A percentile compares a stretch with the other conserved stretches of the same genome.
phyloP scores from a whole-genome alignment of 2,888 invertebrate genomes.

The Hyles lineata region DNA sequence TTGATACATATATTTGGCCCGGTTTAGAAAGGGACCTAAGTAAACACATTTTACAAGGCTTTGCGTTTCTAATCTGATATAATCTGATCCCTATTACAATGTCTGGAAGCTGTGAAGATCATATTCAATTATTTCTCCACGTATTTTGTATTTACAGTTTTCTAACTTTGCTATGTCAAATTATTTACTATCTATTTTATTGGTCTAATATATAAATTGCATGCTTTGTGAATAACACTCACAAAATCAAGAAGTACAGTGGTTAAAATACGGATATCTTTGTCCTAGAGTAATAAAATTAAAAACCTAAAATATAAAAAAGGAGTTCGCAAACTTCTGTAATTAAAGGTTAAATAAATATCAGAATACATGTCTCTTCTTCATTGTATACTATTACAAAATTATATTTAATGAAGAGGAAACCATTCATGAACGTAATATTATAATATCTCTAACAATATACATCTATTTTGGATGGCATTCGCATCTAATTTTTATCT shows the following conservation, averaged over 20 bases:
- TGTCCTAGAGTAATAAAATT: too few species aligned
- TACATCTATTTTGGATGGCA: conserved; percentile 34
- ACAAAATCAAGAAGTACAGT: too few species aligned
- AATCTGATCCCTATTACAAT: background rate
- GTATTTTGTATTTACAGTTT: background rate
- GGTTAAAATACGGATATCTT: too few species aligned
- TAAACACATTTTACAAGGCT: conserved; percentile 14
- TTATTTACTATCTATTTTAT: too few species aligned
- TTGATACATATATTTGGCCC: conserved; percentile 2
- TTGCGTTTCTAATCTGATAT: background rate
- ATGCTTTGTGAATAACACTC: too few species aligned
- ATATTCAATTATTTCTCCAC: background rate
- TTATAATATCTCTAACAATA: background rate
- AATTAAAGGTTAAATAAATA: too few species aligned
- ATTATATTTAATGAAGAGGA: background rate
- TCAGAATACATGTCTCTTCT: too few species aligned
- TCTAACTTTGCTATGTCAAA: too few species aligned
- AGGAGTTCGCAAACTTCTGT: too few species aligned
- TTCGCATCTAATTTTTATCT: conserved; percentile 47
- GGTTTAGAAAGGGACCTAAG: conserved; percentile 2
- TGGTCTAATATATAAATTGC: too few species aligned
- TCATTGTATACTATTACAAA: background rate
- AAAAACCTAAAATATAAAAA: too few species aligned
- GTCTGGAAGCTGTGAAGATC: background rate
- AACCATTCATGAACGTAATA: background rate